phyloP scores from a whole-genome alignment of 2,113 vertebrate genomes.

The Neolamprologus sp. region DNA sequence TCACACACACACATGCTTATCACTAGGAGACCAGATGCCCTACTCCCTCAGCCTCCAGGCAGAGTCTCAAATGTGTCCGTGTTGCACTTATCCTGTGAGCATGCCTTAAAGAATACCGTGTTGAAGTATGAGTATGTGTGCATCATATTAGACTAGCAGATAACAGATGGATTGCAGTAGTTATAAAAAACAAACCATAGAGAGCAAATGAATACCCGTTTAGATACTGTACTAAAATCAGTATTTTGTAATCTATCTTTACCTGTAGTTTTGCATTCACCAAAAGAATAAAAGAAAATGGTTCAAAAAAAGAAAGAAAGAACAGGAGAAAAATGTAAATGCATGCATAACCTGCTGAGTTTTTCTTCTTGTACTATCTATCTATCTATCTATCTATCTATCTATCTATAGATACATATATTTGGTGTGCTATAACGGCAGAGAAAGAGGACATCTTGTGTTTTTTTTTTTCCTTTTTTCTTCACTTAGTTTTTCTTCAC shows the following conservation, averaged over 20 bases:
- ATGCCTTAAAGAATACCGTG: background rate
- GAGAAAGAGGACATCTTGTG: background rate
- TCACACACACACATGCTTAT: conserved; percentile 33
- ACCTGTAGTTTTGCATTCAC: background rate
- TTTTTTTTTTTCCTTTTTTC: background rate
- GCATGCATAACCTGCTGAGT: background rate
- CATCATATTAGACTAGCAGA: background rate
- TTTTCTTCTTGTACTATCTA: background rate
- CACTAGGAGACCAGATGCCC: conserved; percentile 49
- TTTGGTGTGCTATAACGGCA: background rate
- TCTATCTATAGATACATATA: background rate
- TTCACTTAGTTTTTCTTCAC: conserved; percentile 21
- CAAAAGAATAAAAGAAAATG: background rate
- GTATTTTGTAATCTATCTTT: background rate
- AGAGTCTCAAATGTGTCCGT: conserved; percentile 27
- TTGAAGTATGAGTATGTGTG: background rate
- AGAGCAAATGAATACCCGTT: background rate
- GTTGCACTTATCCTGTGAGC: background rate
- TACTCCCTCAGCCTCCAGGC: conserved; percentile 31
- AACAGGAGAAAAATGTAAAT: background rate
- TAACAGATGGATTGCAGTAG: background rate
- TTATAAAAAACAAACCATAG: background rate
- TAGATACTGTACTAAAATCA: background rate
- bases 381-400: background rate
- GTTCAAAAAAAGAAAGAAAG: background rate